Evolutionary conservation across 2,888 invertebrate genomes (phyloP).

Genomic region (Tetragonula carbonaria): DNA sequence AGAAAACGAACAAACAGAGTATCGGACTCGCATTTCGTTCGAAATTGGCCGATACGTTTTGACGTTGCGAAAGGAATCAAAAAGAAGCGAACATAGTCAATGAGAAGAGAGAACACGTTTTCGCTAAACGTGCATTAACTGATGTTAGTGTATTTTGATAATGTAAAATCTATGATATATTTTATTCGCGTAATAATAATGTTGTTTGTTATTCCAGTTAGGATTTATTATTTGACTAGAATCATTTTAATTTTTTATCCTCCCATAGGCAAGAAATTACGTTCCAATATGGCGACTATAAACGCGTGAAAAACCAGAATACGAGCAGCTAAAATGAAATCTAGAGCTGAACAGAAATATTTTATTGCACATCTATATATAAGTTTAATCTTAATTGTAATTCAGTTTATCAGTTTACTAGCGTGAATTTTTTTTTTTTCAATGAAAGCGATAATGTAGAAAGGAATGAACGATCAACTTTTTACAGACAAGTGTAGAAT

Average conservation of each 20-base stretch:
- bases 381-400: background rate
- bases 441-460: background rate
- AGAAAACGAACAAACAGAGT: background rate
- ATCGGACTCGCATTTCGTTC: conserved; percentile 40
- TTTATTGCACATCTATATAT: too few relatives aligned
- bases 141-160: conserved; percentile 14
- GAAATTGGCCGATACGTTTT: conserved; percentile 46
- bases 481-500: background rate
- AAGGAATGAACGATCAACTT: background rate
- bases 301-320: background rate
- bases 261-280: background rate
- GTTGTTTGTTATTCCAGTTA: too few relatives aligned
- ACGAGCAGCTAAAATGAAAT: background rate
- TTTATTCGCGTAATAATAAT: background rate
- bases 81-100: conserved; percentile 18
- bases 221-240: background rate
- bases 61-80: conserved; percentile 38
- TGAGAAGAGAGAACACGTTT: conserved; percentile 13
- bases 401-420: background rate
- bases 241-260: conserved; percentile 5
- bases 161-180: conserved; percentile 7
- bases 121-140: conserved; percentile 26
- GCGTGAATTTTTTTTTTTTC: background rate
- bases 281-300: too few relatives aligned
- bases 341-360: background rate